phyloP scores from a whole-genome alignment of 2,113 vertebrate species.

The Taxidea taxus region DNA sequence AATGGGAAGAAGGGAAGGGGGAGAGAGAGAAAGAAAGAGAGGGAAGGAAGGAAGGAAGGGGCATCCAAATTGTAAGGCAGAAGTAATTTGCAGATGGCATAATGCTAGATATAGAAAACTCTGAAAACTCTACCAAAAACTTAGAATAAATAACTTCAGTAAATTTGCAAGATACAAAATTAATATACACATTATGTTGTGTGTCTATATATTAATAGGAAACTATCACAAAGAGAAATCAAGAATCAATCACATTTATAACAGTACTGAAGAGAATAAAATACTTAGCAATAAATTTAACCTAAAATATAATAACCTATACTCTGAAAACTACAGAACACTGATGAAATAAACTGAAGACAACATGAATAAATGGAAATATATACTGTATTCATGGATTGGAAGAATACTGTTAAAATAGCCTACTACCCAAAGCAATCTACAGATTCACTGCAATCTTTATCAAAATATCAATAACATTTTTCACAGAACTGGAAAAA shows the following conservation, averaged over 20 bases:
- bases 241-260: not conserved
- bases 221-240: not conserved
- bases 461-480: not conserved
- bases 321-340: not conserved
- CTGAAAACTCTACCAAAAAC: not conserved
- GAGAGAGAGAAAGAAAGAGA: not conserved
- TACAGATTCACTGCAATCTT: not conserved
- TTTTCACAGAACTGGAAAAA: not conserved
- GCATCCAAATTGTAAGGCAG: not conserved
- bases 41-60: not conserved
- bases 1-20: not conserved
- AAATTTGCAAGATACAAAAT: not conserved
- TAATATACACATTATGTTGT: not conserved
- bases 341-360: not conserved
- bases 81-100: not conserved
- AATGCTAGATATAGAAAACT: not conserved
- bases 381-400: not conserved
- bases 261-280: not conserved
- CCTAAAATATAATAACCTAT: not conserved
- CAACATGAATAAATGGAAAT: not conserved
- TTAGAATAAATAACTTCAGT: not conserved
- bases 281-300: not conserved
- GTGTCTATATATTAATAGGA: not conserved
- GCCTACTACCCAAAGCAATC: not conserved
- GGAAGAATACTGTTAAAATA: not conserved